A percentile compares a stretch with the other conserved stretches of the same genome.
Conservation (phyloP, 2,797 vertebrate species). For the Ficedula albicollis region DNA sequence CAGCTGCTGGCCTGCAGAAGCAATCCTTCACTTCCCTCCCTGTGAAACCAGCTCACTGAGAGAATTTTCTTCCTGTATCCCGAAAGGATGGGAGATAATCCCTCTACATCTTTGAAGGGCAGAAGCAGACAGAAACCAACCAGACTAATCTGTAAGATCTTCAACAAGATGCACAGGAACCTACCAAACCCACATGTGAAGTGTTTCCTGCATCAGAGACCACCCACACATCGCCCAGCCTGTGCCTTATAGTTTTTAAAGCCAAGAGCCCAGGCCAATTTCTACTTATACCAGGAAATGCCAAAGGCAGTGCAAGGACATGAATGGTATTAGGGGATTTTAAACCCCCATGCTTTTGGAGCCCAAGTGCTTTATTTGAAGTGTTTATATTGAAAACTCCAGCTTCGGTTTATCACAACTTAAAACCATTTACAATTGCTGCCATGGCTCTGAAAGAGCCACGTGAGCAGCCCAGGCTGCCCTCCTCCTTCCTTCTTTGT, state of each 20-base stretch:
- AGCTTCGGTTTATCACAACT: not conserved
- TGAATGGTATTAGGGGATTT: not conserved
- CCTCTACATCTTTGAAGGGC: not conserved
- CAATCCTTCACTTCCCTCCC: not conserved
- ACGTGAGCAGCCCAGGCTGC: not conserved
- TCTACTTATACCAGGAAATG: not conserved
- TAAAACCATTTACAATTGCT: not conserved
- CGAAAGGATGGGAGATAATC: not conserved
- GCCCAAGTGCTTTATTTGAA: not conserved
- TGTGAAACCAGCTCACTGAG: not conserved
- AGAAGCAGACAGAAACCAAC: not conserved
- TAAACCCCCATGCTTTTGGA: not conserved
- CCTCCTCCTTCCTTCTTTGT: not conserved
- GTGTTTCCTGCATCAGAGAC: not conserved
- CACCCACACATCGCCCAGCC: not conserved
- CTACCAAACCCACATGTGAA: not conserved
- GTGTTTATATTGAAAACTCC: not conserved
- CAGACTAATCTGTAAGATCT: not conserved
- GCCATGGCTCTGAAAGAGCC: not conserved
- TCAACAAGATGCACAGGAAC: not conserved
- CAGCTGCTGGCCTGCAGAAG: not conserved
- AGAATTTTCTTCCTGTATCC: not conserved
- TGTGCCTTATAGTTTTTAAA: not conserved
- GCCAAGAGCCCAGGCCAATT: not conserved
- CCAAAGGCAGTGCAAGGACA: not conserved